Evolutionary conservation across 2,797 vertebrate species (phyloP), one percentile per base, ranked within the genome.

Genomic region (Danio choprae): DNA sequence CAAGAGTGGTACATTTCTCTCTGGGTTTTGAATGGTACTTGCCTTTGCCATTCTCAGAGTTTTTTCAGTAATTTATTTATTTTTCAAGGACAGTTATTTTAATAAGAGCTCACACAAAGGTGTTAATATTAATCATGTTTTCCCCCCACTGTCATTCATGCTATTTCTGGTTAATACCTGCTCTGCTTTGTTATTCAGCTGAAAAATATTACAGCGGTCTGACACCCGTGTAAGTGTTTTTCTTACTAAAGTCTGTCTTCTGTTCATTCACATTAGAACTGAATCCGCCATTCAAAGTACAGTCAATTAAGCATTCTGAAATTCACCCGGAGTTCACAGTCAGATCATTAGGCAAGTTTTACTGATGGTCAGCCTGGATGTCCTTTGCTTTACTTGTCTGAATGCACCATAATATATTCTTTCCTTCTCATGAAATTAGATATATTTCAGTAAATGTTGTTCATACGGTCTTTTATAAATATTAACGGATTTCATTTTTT

Each of bases 21-120:
- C 78, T 63, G 70, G n/a, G n/a, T 77, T 62, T 58, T 77, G 41
- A 73, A 77, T 77, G 40, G 7, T 50, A 55, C 73, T 67, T 41
- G 58, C 29, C 65, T 69, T 83, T 81, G 46, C 20, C 36, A 20
- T 79, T 71, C 41, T 75, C 48, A 40, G 46, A 72, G 20, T 84
- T 53, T n/a, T 64, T 48, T 16, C 0, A 64, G 20, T 64, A 1
- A 80, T 38, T 43, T 29, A 44, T 48, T 60, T 64, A 65, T 80
- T 72, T 79, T 74, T 71, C 79, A 81, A 81, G 67, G 75, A 64
- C 71, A 81, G 60, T 72, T 2, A 65, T 80, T 80, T 73, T 73
- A 55, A 50, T 83, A 72, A 72, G 73, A 67, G 78, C 78, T 77
- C 62, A 80, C 68, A 77, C 38, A 53, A 56, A 72, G 41, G 51